Base-by-base conservation (phyloP, 2,797 vertebrate species). In the Acanthurus tractus region DNA sequence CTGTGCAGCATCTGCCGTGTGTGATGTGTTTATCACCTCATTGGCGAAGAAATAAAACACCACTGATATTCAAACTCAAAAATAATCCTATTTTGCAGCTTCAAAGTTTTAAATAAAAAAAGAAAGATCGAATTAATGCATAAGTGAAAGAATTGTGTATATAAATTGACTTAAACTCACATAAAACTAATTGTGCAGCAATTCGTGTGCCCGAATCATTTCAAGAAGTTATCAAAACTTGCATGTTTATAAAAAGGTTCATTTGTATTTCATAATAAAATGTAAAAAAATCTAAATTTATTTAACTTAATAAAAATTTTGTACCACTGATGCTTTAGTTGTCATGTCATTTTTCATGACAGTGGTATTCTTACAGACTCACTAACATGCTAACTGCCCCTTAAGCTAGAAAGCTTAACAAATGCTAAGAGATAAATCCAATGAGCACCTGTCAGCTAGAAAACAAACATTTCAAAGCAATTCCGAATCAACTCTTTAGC, bases 11-110 rank as follows among this genome's bases (percentile, higher is more conserved):
- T 70, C 59, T 63, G 65, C 20, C 23, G 29, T 48, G 25, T 54
- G 74, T 67, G 53, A 36, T 58, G 22, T 56, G 58, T 66, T 59
- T 48, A 52, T 74, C 17, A 46, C 18, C 42, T 49, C n/a, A n/a
- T 25, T 62, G 44, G 15, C 7, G 48, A 10, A 53, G 7, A 62
- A 15, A 59, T 8, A 18, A 56, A 7, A 42, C 63, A 55, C 46
- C 10, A 38, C 15, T 66, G 6, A n/a, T 2, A 54, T 46, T 13
- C 22, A 77, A 8, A 70, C 29, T 48, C 25, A 17, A 17, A 54
- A 7, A 68, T 40, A 40, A 12, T 9, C 38, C 1, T 12, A 20
- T 34, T 20, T 10, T 7, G 29, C 29, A 23, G 29, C 0, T 40
- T 15, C 12, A 7, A 2, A 25, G 12, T 29, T 34, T 42, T 40